Percentiles rank a stretch among this genome's conserved stretches.
These are phyloP conservation scores for Echeneis naucrates DNA, from an alignment of 2,797 vertebrate genomes.

Conservation along the genomic window DNA sequence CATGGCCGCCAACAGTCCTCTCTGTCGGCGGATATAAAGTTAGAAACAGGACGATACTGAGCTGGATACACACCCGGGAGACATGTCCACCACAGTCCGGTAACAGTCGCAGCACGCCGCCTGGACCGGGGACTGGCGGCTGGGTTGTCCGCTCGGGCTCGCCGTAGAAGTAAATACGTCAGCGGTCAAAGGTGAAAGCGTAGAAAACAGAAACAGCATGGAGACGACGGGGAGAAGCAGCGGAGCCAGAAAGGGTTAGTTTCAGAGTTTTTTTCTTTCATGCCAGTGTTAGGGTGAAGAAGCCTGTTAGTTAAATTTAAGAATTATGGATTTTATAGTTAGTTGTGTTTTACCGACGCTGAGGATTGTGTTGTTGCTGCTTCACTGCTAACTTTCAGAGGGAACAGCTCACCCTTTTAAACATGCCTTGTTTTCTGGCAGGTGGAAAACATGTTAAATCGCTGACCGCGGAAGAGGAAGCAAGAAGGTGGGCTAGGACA, in stretches of 20 bases:
- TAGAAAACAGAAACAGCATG: conserved; percentile 70
- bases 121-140: background rate
- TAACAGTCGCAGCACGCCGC: background rate
- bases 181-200: conserved; percentile 62
- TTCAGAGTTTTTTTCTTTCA: background rate
- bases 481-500: conserved; percentile 70
- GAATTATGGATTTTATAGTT: background rate
- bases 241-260: conserved; percentile 65
- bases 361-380: background rate
- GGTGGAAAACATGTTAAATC: conserved; percentile 68
- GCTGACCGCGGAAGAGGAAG: conserved; percentile 71
- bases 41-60: background rate
- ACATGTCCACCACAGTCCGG: background rate
- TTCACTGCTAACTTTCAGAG: too few relatives aligned
- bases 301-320: background rate
- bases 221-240: conserved; percentile 37
- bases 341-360: background rate
- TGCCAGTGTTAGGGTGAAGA: accelerated
- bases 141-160: conserved; percentile 29
- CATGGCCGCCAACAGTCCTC: background rate
- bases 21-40: accelerated
- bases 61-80: background rate
- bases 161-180: conserved; percentile 74
- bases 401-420: background rate
- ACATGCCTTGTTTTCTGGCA: conserved; percentile 31